Percentiles rank a stretch among this genome's conserved stretches.
Evolutionary conservation across 2,797 vertebrate species (phyloP).

Genomic region (Tokudaia muenninki): DNA sequence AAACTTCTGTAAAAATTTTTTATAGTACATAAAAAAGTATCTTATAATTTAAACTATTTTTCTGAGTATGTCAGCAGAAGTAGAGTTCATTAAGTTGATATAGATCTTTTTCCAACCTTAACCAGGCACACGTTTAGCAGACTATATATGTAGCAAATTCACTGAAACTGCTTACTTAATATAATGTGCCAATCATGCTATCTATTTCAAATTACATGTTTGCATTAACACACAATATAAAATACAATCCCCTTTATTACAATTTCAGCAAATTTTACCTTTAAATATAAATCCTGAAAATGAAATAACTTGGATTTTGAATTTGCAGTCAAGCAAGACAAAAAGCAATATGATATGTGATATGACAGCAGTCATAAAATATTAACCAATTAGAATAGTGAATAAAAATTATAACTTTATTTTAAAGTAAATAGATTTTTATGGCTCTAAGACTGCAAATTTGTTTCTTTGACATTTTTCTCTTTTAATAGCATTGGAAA

Average conservation of each 20-base stretch:
- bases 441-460: not conserved
- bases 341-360: not conserved
- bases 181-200: conserved; percentile 74
- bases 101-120: conserved; percentile 82
- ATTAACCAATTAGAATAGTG: not conserved
- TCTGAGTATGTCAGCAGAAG: conserved; percentile 81
- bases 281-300: conserved; percentile 50
- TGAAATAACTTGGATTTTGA: conserved; percentile 7
- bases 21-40: conserved; percentile 71
- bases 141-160: conserved; percentile 83
- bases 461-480: not conserved
- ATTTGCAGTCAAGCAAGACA: not conserved
- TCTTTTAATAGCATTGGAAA: not conserved
- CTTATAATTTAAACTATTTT: conserved; percentile 80
- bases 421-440: conserved; percentile 15
- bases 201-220: conserved; percentile 70
- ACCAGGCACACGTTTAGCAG: conserved; percentile 80
- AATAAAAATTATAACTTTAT: not conserved
- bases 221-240: conserved; percentile 32
- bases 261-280: conserved; percentile 72
- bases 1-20: conserved; percentile 35
- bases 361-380: not conserved
- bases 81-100: conserved; percentile 87
- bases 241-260: conserved; percentile 75
- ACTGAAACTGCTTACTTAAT: conserved; percentile 81